These are phyloP conservation scores for Scolopax mira DNA, from an alignment of 2,113 vertebrate genomes.

Conservation along the genomic window DNA sequence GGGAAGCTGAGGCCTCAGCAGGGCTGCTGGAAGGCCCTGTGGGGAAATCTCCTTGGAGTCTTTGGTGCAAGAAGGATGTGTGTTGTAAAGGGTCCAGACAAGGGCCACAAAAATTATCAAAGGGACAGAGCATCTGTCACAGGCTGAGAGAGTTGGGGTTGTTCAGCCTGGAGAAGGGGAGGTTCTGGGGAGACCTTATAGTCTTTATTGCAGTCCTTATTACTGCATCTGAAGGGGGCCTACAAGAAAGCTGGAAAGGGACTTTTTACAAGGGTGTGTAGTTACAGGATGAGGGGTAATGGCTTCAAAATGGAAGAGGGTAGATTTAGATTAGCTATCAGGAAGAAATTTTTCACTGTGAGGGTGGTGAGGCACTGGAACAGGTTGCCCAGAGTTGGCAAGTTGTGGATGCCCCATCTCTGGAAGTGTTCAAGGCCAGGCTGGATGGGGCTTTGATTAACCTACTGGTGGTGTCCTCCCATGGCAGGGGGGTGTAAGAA, in stretches of 20 bases:
- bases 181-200: not conserved
- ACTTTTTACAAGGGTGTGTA: not conserved
- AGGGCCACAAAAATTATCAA: not conserved
- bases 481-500: not conserved
- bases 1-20: not conserved
- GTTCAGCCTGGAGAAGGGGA: not conserved
- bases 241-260: not conserved
- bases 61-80: not conserved
- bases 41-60: not conserved
- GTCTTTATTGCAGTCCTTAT: too few species aligned
- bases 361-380: not conserved
- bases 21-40: not conserved
- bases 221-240: not conserved
- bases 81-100: not conserved
- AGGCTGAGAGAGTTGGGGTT: not conserved
- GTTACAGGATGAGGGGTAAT: not conserved
- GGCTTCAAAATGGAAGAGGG: not conserved
- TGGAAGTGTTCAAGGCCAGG: not conserved
- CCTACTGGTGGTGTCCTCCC: not conserved
- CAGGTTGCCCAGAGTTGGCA: not conserved
- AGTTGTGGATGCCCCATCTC: not conserved
- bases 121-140: not conserved
- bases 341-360: not conserved
- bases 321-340: not conserved
- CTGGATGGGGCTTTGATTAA: not conserved